Percentiles rank a stretch among this genome's conserved stretches.
Conservation (phyloP, 2,888 invertebrate genomes). For the Xylota segnis region DNA sequence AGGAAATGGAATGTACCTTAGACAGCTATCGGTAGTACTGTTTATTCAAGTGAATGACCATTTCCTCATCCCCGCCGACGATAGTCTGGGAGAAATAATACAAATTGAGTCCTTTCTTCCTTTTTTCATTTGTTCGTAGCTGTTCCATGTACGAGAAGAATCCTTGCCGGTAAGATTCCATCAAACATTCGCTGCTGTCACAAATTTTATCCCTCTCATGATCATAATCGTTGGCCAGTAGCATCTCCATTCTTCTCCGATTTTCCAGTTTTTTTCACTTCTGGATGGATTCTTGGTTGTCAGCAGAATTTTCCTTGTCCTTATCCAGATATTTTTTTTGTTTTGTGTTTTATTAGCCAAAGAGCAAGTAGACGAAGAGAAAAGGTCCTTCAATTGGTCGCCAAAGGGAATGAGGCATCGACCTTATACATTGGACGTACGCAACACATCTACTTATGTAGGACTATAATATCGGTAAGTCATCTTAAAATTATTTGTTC, state of each 20-base stretch:
- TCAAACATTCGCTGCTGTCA: constrained; percentile 22
- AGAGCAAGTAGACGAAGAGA: constrained; percentile 15
- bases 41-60: constrained; percentile 37
- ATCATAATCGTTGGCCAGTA: constrained; percentile 45
- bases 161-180: constrained; percentile 21
- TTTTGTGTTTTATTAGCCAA: constrained; percentile 43
- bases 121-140: neutral
- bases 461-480: constrained; percentile 18
- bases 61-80: neutral
- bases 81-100: constrained; percentile 26
- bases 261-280: constrained; percentile 1
- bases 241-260: constrained; percentile 10
- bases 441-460: neutral
- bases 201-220: constrained; percentile 41
- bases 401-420: neutral
- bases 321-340: constrained; percentile 15
- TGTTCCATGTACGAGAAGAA: constrained; percentile 9
- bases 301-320: constrained; percentile 36
- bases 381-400: constrained; percentile 18
- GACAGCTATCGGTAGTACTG: constrained; percentile 36
- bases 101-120: constrained; percentile 38
- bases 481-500: constrained; percentile 23
- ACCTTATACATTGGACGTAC: neutral
- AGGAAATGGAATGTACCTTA: constrained; percentile 30
- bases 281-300: constrained; percentile 20